A percentile compares a stretch with the other conserved stretches of the same genome.
These are phyloP conservation scores for Pogoniulus pusillus DNA, from an alignment of 2,797 vertebrate genomes.

Conservation along the genomic window DNA sequence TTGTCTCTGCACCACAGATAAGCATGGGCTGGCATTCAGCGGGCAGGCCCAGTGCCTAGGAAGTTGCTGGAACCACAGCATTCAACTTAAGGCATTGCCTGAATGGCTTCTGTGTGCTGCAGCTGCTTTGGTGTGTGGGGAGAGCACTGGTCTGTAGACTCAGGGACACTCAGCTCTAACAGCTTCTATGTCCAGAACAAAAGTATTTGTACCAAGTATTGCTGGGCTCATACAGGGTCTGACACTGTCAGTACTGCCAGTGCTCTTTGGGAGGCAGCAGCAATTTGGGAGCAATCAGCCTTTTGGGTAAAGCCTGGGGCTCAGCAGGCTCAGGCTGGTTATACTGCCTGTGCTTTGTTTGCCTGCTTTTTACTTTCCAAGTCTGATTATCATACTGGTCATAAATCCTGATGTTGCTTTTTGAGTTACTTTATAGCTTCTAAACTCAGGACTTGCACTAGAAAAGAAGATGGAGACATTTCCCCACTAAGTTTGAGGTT, in stretches of 20 bases:
- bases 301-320: not conserved
- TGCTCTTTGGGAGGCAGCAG: not conserved
- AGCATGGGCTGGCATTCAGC: accelerated
- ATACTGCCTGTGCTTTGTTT: not conserved
- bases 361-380: not conserved
- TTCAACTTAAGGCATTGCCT: not conserved
- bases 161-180: not conserved
- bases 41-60: accelerated
- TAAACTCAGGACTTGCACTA: not conserved
- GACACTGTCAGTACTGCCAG: not conserved
- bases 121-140: not conserved
- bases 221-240: not conserved
- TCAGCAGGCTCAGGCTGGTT: not conserved
- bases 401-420: not conserved
- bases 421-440: not conserved
- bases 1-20: not conserved
- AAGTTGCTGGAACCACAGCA: not conserved
- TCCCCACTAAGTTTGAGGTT: not conserved
- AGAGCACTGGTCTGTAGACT: accelerated
- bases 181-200: not conserved
- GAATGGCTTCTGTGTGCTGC: not conserved
- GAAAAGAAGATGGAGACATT: not conserved
- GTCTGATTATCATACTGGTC: not conserved
- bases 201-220: not conserved
- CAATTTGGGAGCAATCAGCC: not conserved